Evolutionary conservation across 2,888 invertebrate species (phyloP), one percentile per base, ranked within the genome.

Genomic region (Chaetoderma sp.): DNA sequence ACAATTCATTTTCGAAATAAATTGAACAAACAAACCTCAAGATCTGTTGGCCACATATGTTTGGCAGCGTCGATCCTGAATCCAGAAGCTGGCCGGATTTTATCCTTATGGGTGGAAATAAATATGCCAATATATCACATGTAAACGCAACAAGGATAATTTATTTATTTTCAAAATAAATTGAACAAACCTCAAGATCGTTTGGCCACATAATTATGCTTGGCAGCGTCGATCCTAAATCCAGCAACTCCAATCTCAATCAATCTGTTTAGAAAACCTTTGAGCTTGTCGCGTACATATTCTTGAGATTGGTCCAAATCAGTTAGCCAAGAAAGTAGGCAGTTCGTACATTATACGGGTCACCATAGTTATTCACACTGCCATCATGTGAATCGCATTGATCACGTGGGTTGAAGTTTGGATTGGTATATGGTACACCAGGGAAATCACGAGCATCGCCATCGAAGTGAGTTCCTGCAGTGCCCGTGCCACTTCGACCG

Each of bases 301-400:
- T 67, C 59, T 1, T 86, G 84, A 0, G 89, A 87, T 80, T 94
- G 93, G 79, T 94, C 90, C 70, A 96, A 88, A 86, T 96, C 95
- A 76, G 91, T 91, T 0, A 95, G 88, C 1, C 93, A 93, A 0
- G 89, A 87, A 50, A 94, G 86, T 70, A 92, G 90, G 79, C 94
- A 94, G 73, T 92, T 90, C 93, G 89, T 0, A 92, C 90, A 83
- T 88, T 74, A 47, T 76, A 72, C 27, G 80, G 73, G 60, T 81
- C 80, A 0, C 73, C 74, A 47, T 81, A 83, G 63, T 75, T 72
- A 57, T 78, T 70, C 21, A 82, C 76, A 13, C 75, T 75, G 13
- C 86, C 85, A 57, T 76, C 76, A 0, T 63, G 61, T 0, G 86
- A 86, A 63, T 93, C 93, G 0, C 86, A 86, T 55, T 79, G 75